Conservation (phyloP, 1,140 invertebrate genomes). For the Probaryconus sp. region DNA sequence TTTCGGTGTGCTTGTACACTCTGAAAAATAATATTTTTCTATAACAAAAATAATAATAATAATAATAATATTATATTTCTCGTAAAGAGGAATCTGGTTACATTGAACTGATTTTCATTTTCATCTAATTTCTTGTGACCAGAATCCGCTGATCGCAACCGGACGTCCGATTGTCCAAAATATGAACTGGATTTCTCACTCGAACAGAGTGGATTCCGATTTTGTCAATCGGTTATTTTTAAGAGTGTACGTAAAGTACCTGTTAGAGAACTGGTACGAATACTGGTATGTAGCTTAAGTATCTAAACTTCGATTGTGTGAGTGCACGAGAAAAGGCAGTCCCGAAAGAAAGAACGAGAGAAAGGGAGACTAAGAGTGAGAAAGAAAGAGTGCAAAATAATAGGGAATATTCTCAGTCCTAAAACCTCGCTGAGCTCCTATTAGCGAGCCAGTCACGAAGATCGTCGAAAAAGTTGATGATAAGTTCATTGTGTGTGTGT, state of each 20-base stretch:
- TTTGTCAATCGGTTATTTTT: too few species aligned
- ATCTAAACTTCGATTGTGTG: conserved; percentile 15
- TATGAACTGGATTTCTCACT: too few species aligned
- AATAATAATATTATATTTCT: too few species aligned
- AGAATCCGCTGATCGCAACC: too few species aligned
- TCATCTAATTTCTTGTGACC: too few species aligned
- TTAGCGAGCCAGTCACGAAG: conserved; percentile 57
- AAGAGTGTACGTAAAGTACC: conserved; percentile 59
- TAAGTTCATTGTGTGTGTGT: conserved; percentile 52
- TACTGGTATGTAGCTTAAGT: conserved; percentile 44
- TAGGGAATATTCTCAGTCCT: conserved; percentile 44
- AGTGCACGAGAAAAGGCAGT: not conserved
- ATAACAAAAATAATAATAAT: too few species aligned
- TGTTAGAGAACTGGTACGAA: conserved; percentile 53
- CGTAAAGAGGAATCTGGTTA: too few species aligned
- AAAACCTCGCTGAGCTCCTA: conserved; percentile 45
- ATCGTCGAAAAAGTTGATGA: conserved; percentile 44
- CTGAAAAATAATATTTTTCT: too few species aligned
- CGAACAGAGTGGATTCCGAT: too few species aligned
- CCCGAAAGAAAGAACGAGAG: conserved; percentile 10
- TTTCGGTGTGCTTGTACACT: conserved; percentile 54
- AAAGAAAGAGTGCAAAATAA: conserved; percentile 25
- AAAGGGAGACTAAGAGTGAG: conserved; percentile 2
- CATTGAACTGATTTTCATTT: too few species aligned
- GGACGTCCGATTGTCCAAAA: too few species aligned